phyloP scores from a whole-genome alignment of 2,797 vertebrate species.

The Hydrocynus forskahlii region DNA sequence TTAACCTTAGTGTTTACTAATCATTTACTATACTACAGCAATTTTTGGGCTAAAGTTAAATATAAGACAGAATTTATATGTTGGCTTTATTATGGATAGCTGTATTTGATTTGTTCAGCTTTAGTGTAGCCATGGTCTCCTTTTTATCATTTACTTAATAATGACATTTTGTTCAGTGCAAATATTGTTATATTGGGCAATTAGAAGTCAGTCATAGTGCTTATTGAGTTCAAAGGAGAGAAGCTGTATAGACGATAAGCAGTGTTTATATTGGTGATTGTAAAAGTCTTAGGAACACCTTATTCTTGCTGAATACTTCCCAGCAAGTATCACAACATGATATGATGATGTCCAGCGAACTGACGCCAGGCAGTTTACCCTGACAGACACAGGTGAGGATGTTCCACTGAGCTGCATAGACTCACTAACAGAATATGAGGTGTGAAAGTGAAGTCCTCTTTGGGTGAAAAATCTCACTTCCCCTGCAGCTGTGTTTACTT shows the following conservation, averaged over 20 bases:
- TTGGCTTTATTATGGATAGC: background rate
- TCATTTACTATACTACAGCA: too few species aligned
- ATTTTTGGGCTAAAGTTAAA: background rate
- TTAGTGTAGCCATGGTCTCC: background rate
- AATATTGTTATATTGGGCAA: background rate
- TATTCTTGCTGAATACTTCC: background rate
- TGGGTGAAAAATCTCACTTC: constrained; percentile 33
- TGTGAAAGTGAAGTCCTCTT: constrained; percentile 10
- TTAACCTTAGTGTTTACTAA: too few species aligned
- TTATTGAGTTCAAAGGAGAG: constrained; percentile 28
- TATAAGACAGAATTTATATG: background rate
- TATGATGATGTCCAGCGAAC: background rate
- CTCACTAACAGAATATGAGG: background rate
- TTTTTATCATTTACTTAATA: background rate
- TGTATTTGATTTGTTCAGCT: background rate
- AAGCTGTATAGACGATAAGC: constrained; percentile 4
- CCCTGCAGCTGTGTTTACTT: constrained; percentile 30
- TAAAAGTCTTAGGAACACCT: background rate
- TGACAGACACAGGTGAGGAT: constrained; percentile 1
- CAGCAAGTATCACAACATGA: constrained; percentile 4
- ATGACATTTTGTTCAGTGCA: background rate
- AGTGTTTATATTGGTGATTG: background rate
- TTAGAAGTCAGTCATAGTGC: background rate
- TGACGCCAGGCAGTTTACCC: constrained; percentile 8
- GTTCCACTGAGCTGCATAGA: constrained; percentile 1